A percentile compares a stretch with the other conserved stretches of the same genome.
Conservation (phyloP, 1,140 invertebrate genomes). For the Pogonomyrmex barbatus region DNA sequence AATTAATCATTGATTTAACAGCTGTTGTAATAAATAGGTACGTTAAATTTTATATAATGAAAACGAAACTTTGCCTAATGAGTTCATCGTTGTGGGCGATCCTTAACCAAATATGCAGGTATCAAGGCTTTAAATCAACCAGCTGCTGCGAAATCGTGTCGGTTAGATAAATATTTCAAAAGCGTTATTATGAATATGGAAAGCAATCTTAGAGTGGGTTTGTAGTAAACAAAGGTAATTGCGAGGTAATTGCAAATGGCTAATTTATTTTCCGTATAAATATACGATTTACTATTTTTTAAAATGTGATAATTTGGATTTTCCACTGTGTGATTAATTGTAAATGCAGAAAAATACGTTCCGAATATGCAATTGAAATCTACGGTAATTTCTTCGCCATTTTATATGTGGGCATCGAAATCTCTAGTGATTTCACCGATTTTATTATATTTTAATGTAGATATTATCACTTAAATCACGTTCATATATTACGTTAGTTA, state of each 20-base stretch:
- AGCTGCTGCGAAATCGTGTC: not conserved
- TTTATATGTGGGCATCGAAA: conserved; percentile 30
- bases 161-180: conserved; percentile 1
- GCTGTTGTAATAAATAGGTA: conserved; percentile 72
- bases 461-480: not conserved
- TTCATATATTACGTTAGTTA: not conserved
- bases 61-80: conserved; percentile 74
- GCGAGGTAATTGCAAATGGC: not conserved
- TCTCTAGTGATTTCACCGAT: conserved; percentile 66
- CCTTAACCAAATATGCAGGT: conserved; percentile 77
- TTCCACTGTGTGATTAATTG: not conserved
- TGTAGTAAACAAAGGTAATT: not conserved
- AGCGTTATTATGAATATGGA: not conserved
- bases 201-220: not conserved
- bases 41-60: conserved; percentile 74
- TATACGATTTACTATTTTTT: not conserved
- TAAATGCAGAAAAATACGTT: not conserved
- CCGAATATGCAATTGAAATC: not conserved
- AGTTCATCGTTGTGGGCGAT: conserved; percentile 69
- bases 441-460: not conserved
- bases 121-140: conserved; percentile 72
- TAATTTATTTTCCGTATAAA: conserved; percentile 3
- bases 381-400: no score
- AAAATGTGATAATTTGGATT: not conserved
- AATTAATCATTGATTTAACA: conserved; percentile 68